These are phyloP conservation scores for Ptyas mucosa DNA, from an alignment of 2,113 vertebrate species.

Conservation along the genomic window DNA sequence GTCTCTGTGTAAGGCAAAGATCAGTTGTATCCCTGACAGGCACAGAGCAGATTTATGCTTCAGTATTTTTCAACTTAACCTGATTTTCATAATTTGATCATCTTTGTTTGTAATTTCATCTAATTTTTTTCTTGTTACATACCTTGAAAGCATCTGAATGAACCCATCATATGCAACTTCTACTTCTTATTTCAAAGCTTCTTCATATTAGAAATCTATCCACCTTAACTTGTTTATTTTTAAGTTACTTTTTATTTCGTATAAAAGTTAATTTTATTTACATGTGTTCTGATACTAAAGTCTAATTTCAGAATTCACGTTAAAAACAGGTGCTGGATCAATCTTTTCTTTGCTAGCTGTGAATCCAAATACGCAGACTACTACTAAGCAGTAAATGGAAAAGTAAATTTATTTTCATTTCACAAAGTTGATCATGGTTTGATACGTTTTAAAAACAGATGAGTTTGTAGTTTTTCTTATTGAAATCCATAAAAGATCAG, in stretches of 20 bases:
- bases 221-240: background rate
- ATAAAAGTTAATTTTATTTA: background rate
- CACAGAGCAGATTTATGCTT: background rate
- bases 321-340: background rate
- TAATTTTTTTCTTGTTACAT: background rate
- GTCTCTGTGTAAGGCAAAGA: background rate
- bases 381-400: background rate
- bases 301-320: background rate
- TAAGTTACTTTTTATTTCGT: background rate
- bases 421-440: background rate
- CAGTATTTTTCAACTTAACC: background rate
- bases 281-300: background rate
- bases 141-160: background rate
- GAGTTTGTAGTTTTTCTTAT: background rate
- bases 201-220: background rate
- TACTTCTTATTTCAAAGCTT: background rate
- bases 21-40: background rate
- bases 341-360: background rate
- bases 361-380: background rate
- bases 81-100: background rate
- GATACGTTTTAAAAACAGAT: background rate
- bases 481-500: background rate
- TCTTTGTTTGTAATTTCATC: background rate
- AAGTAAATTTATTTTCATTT: background rate
- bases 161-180: background rate